These are phyloP conservation scores for Glyptemys insculpta DNA, from an alignment of 2,797 vertebrate species.

Conservation along the genomic window DNA sequence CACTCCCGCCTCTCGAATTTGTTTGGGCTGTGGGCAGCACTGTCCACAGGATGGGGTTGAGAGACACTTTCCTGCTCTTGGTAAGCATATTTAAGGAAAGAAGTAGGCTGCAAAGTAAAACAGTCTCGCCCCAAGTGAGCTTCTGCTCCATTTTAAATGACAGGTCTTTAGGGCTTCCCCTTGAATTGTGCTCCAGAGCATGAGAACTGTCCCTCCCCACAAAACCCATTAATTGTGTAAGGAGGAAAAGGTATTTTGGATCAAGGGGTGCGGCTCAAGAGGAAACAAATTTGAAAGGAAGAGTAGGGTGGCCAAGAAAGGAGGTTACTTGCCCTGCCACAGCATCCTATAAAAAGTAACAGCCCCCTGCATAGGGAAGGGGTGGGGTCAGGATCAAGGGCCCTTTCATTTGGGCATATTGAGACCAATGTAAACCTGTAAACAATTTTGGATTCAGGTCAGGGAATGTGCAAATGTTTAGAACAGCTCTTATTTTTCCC, in stretches of 20 bases:
- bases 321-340: background rate
- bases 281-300: background rate
- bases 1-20: background rate
- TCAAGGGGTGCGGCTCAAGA: background rate
- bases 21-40: background rate
- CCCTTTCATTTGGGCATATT: background rate
- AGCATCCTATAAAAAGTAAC: background rate
- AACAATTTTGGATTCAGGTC: background rate
- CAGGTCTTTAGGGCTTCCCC: background rate
- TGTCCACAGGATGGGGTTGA: background rate
- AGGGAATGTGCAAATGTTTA: background rate
- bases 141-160: background rate
- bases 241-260: background rate
- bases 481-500: background rate
- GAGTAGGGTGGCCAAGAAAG: background rate
- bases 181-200: background rate
- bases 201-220: background rate
- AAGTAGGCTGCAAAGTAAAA: background rate
- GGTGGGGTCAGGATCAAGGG: background rate
- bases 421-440: background rate
- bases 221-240: background rate
- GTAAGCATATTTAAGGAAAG: background rate
- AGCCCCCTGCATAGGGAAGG: background rate
- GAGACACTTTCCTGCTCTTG: background rate
- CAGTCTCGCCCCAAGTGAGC: background rate